Base-by-base conservation (phyloP, 2,888 invertebrate species). In the Tridacna crocea region DNA sequence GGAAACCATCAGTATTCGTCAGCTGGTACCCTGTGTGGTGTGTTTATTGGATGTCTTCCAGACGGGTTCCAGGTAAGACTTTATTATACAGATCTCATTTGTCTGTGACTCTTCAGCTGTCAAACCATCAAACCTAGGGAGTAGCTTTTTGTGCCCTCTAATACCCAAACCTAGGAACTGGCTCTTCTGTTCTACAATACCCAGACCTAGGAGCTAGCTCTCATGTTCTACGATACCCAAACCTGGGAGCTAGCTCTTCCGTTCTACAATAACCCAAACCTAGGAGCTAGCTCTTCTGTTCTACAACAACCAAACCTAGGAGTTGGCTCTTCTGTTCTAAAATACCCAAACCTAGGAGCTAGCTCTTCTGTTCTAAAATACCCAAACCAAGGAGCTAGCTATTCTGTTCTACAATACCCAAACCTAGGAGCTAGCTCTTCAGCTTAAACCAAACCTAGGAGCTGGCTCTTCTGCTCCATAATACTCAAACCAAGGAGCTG, bases 11-110 rank as follows among this genome's bases (percentile, higher is more conserved):
- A 55, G 22, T 79, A 79, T 46, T 58, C 68, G 0, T 47, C 79
- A 8, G 24, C 66, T 36, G 75, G 75, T 24, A 72, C 66, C 26
- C 66, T 75, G n/a, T 27, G 58, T 12, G 79, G 79, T 19, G 58
- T 79, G 46, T 75, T 79, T 22, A 36, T 75, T 26, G 79, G 75
- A 0, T 79, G 79, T 70, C 58, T 75, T 0, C 13, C 13, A 17
- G 58, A 66, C 55, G 79, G 79, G 19, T 79, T 79, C 22, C 26
- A 70, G 75, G 79, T 79, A 70, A 46, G 55, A 58, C 22, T 61
- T 19, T n/a, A 61, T 22, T 4, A 22, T 61, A 22, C 51, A 51
- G 17, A 55, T 55, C 17, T 55, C 55, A 3, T 55, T n/a, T 19
- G n/a, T 55, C 17, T n/a, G 2, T 55, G 1, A 10, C n/a, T 10